phyloP scores from a whole-genome alignment of 2,888 invertebrate species.

The Clepsis dumicolana region DNA sequence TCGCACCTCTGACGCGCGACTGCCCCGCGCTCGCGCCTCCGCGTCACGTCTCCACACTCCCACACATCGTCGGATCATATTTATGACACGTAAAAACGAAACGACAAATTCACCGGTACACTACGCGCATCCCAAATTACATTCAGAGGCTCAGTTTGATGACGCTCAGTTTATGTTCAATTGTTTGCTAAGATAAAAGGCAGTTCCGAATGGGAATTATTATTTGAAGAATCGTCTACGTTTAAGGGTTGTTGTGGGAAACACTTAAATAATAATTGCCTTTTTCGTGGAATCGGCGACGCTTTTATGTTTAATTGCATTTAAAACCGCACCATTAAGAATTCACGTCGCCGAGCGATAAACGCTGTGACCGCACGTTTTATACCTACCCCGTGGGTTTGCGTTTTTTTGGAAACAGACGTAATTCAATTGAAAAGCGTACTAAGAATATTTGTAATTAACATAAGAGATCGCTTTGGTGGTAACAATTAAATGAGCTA shows the following conservation, averaged over 20 bases:
- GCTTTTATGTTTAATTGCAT: constrained; percentile 28
- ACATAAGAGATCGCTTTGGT: too few species aligned
- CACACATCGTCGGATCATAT: constrained; percentile 14
- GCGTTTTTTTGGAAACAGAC: background rate
- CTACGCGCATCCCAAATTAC: constrained; percentile 30
- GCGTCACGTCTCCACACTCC: background rate
- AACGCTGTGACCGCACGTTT: constrained; percentile 17
- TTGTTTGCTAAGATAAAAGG: constrained; percentile 18
- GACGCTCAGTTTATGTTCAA: background rate
- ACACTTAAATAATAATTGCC: constrained; percentile 35
- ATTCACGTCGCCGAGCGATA: constrained; percentile 18
- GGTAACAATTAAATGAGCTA: too few species aligned
- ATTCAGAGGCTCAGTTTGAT: constrained; percentile 10
- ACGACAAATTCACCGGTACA: constrained; percentile 26
- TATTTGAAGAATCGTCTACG: background rate
- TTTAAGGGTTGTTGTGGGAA: constrained; percentile 5
- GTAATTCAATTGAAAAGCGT: background rate
- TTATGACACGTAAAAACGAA: constrained; percentile 38
- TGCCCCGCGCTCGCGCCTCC: constrained; percentile 3
- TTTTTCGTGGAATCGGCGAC: constrained; percentile 8
- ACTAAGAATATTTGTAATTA: too few species aligned
- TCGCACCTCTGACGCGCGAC: too few species aligned
- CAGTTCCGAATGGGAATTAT: background rate
- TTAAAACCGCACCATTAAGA: constrained; percentile 26
- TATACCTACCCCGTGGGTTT: background rate